These are phyloP conservation scores for Chiridota heheva DNA, from an alignment of 35 echinoderm and acorn worm genomes.

Conservation along the genomic window DNA sequence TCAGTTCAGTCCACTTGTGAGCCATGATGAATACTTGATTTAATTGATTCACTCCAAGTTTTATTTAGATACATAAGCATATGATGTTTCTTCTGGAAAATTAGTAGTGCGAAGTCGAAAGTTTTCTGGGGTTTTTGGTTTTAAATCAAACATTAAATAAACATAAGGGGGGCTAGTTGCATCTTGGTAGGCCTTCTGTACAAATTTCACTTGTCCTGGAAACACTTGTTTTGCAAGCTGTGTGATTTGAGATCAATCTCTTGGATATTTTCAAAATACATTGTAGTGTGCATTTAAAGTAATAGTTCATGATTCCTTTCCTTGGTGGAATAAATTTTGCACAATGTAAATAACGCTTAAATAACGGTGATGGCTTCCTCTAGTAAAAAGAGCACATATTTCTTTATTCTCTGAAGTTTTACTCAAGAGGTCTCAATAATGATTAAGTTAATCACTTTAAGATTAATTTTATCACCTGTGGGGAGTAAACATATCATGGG, in stretches of 20 bases:
- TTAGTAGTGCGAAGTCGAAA: slow-evolving; percentile 43
- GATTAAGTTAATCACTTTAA: slow-evolving; percentile 51
- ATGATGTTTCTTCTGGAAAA: slow-evolving; percentile 28
- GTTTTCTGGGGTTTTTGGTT: slow-evolving; percentile 34
- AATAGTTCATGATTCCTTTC: slow-evolving; percentile 66
- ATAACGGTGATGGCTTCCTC: slow-evolving; percentile 63
- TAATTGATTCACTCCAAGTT: background rate
- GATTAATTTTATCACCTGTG: too few relatives aligned
- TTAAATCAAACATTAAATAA: slow-evolving; percentile 48
- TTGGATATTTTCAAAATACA: slow-evolving; percentile 54
- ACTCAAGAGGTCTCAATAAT: slow-evolving; percentile 35
- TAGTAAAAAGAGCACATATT: slow-evolving; percentile 47
- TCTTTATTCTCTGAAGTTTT: slow-evolving; percentile 33
- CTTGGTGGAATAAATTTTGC: slow-evolving; percentile 73
- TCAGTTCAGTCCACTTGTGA: slow-evolving; percentile 2
- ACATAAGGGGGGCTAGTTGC: slow-evolving; percentile 35
- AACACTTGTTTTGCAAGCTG: slow-evolving; percentile 55
- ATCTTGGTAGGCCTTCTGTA: slow-evolving; percentile 49
- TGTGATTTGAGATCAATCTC: slow-evolving; percentile 64
- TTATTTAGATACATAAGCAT: slow-evolving; percentile 25
- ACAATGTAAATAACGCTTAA: slow-evolving; percentile 56
- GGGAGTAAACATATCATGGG: too few relatives aligned
- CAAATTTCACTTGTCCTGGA: slow-evolving; percentile 31
- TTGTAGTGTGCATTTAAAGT: slow-evolving; percentile 57
- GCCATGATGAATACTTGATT: background rate